Conservation (phyloP, 1,140 invertebrate genomes). For the Aphelinus certus region DNA sequence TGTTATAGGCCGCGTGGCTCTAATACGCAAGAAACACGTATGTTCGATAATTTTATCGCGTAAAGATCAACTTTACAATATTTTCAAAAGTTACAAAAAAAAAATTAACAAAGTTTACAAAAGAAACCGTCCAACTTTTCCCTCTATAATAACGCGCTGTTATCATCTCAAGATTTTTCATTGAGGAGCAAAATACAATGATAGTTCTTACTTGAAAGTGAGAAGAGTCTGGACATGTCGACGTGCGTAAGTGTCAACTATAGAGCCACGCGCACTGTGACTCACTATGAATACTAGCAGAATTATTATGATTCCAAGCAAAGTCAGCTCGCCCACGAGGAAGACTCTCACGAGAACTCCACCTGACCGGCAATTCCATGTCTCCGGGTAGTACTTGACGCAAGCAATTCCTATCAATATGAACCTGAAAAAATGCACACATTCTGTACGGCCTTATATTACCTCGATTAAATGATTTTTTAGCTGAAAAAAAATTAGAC, state of each 20-base stretch:
- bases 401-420: conserved; percentile 73
- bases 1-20: no score
- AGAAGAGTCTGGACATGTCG: conserved; percentile 74
- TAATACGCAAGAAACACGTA: no score
- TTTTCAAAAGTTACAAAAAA: no score
- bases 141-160: no score
- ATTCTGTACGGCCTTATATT: no score
- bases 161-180: no score
- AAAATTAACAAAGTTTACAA: no score
- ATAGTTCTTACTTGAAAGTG: conserved; percentile 71
- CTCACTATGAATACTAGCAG: conserved; percentile 74
- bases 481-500: no score
- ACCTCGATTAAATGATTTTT: no score
- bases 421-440: conserved; percentile 65
- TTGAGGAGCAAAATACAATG: conserved; percentile 1
- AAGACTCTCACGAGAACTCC: conserved; percentile 75
- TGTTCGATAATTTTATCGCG: no score
- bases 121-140: no score
- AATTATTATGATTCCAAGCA: conserved; percentile 71
- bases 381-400: conserved; percentile 71
- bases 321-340: conserved; percentile 71
- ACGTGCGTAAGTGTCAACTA: conserved; percentile 74
- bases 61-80: no score
- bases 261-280: conserved; percentile 75
- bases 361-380: conserved; percentile 71